Base-by-base conservation (phyloP, 2,888 invertebrate genomes). In the Galeruca laticollis region DNA sequence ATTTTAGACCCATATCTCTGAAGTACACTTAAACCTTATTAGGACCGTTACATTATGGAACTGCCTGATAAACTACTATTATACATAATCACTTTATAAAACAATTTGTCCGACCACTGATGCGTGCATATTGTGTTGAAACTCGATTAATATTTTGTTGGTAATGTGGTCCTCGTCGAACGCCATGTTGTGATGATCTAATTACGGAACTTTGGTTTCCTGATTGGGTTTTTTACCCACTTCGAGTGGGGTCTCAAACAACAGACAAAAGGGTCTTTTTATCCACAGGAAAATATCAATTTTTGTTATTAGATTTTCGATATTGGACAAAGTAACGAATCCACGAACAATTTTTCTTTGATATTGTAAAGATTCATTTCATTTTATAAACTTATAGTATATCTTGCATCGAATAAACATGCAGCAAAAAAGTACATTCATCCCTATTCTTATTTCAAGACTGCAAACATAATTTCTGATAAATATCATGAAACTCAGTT, bases 21-120 rank as follows among this genome's bases (percentile, higher is more conserved):
- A 75, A 80, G 81, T 79, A 78, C 79, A 77, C 79, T 80, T 81
- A 79, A 81, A 81, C 77, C 74, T 78, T 77, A 81, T 81, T 81
- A 81, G 76, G 75, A 75, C 78, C 75, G 76, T 76, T 79, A 79
- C 79, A 81, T 80, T 79, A 79, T 79, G 82, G 82, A 80, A 82
- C 79, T 80, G 78, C 80, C 82, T 82, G 84, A 85, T 85, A 84
- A 56, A 82, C 86, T 83, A 84, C 86, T 85, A 86, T 87, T 86
- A 84, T 88, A 88, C 88, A 89, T 92, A 92, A 92, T 92, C 91
- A 91, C 90, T 90, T 92, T 92, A 92, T 90, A 89, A 90, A 90
- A 91, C 92, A 92, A 92, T 92, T 92, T 92, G 91, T 90, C 88
- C 88, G 87, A 88, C 88, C 88, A 87, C 86, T 90, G 91, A 90